A percentile compares a stretch with the other conserved stretches of the same genome.
Evolutionary conservation across 1,140 invertebrate species (phyloP).

Genomic region (Oryzaephilus surinamensis): DNA sequence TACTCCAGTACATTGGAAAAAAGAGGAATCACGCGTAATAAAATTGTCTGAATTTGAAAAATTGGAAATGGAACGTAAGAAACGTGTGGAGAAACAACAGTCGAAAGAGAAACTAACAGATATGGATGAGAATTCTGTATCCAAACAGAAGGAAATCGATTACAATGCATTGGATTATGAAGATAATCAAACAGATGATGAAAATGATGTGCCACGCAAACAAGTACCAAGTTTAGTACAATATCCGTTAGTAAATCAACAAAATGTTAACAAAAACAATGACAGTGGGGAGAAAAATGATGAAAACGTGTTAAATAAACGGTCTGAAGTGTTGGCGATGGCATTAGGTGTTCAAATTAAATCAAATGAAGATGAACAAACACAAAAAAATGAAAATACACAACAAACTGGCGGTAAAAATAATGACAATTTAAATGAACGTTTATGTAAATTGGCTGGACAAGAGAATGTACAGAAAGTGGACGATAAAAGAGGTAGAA

Average conservation of each 20-base stretch:
- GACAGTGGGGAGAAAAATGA: conserved; percentile 13
- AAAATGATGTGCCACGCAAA: conserved; percentile 19
- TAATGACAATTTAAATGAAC: conserved; percentile 12
- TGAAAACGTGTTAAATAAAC: conserved; percentile 26
- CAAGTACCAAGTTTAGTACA: conserved; percentile 34
- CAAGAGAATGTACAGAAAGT: conserved; percentile 5
- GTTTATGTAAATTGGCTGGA: conserved; percentile 23
- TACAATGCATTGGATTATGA: conserved; percentile 41
- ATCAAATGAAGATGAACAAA: conserved; percentile 30
- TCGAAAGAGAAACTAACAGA: conserved; percentile 10
- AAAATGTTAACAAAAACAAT: conserved; percentile 8
- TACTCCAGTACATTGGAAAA: conserved; percentile 83
- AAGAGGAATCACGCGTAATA: conserved; percentile 72
- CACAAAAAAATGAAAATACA: background rate
- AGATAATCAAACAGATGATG: conserved; percentile 31
- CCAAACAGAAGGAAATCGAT: conserved; percentile 27
- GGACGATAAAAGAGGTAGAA: conserved; percentile 2
- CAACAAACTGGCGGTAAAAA: conserved; percentile 1
- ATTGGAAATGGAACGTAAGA: conserved; percentile 50
- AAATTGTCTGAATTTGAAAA: conserved; percentile 71
- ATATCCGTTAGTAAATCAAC: conserved; percentile 23
- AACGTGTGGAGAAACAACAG: conserved; percentile 49
- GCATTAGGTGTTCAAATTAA: conserved; percentile 38
- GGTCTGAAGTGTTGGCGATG: conserved; percentile 36
- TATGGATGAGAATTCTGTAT: conserved; percentile 7